phyloP scores from a whole-genome alignment of 2,797 vertebrate species.

The Tauraco hartlaubi region DNA sequence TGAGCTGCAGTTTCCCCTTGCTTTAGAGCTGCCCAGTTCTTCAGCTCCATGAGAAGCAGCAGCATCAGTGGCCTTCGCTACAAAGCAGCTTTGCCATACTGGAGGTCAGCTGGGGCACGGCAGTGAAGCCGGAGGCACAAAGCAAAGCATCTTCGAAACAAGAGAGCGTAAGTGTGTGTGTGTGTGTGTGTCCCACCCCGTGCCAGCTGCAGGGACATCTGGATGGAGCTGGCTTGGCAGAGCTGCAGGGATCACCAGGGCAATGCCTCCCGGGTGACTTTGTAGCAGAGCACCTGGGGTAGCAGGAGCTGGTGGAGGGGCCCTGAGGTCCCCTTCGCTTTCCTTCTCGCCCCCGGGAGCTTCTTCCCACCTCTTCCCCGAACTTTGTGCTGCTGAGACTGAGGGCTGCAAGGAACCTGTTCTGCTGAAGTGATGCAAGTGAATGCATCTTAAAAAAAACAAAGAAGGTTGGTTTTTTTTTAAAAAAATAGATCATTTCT shows the following conservation, averaged over 20 bases:
- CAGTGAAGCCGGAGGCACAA: neutral
- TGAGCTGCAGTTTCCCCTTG: neutral
- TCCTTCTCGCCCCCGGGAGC: neutral
- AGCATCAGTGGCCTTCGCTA: neutral
- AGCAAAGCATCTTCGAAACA: conserved; percentile 10
- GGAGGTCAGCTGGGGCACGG: neutral
- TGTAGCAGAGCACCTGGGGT: neutral
- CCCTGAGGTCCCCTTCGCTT: neutral
- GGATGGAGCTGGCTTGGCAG: neutral
- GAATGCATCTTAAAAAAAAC: neutral
- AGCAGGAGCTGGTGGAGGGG: neutral
- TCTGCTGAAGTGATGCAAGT: conserved; percentile 17
- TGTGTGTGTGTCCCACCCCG: neutral
- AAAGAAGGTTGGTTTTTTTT: neutral
- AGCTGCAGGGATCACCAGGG: neutral
- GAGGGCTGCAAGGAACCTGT: neutral
- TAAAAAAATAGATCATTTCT: neutral
- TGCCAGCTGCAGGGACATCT: conserved; percentile 35
- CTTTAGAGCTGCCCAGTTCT: neutral
- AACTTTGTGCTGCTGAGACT: neutral
- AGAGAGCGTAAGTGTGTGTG: neutral
- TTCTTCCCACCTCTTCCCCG: neutral
- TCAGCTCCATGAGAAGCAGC: neutral
- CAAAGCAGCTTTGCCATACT: neutral
- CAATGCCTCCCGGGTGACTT: fast-evolving